Evolutionary conservation across 2,888 invertebrate genomes (phyloP), one percentile per base, ranked within the genome.

Genomic region (Stramonita haemastoma): DNA sequence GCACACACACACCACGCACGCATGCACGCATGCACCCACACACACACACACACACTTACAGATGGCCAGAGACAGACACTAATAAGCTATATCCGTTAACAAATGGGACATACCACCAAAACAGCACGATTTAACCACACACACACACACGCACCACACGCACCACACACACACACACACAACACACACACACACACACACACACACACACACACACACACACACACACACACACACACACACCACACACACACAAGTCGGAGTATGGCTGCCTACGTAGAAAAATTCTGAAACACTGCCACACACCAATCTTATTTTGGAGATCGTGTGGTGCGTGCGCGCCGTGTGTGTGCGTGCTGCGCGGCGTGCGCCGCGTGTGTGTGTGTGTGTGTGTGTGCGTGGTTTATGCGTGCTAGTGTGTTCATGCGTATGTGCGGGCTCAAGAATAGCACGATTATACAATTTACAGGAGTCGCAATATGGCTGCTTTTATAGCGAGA

Each of bases 201-300:
- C 70, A 22, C 22, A 70, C 70, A 70, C 5, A 17, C 17, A 70
- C 17, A 70, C 70, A 70, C 26, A 57, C 57, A 57, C 57, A 66
- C 32, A 77, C 77, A 77, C 32, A 77, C 77, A 77, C 32, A 77
- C 77, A 77, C 32, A 77, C 32, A 77, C 77, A 29, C 32, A 77
- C 77, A 29, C 32, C 32, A 77, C 77, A 29, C 32, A 77, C 32
- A 77, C 77, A 77, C 19, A 60, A n/a, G n/a, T n/a, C n/a, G n/a
- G n/a, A n/a, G n/a, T n/a, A n/a, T n/a, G n/a, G n/a, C n/a, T n/a
- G n/a, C n/a, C n/a, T n/a, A n/a, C n/a, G n/a, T n/a, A n/a, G n/a
- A n/a, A n/a, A n/a, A n/a, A n/a, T 19, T 29, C 77, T 29, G 22
- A 15, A 4, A 11, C 22, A 15, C 66, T 22, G 19, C 66, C 66